These are phyloP conservation scores for Tenthredo distinguenda DNA, from an alignment of 2,888 invertebrate genomes.

Conservation along the genomic window DNA sequence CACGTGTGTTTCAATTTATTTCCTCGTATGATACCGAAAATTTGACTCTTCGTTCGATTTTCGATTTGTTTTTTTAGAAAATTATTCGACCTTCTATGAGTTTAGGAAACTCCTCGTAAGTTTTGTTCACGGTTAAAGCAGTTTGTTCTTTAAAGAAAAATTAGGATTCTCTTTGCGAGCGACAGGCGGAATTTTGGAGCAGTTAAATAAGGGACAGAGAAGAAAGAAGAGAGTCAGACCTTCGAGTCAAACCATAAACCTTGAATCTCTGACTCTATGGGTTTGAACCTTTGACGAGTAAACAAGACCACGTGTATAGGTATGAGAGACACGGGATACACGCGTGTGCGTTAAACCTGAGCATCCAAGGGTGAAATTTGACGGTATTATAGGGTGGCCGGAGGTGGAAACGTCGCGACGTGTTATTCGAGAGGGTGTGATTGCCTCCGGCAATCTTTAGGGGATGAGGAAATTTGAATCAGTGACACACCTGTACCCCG, in stretches of 20 bases:
- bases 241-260: slow-evolving; percentile 7
- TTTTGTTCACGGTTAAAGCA: neutral
- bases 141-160: neutral
- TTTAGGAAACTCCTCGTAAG: neutral
- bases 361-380: slow-evolving; percentile 46
- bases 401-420: slow-evolving; percentile 21
- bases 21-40: neutral
- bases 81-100: neutral
- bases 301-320: neutral
- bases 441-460: slow-evolving; percentile 4
- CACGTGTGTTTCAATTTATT: neutral
- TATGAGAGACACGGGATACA: neutral
- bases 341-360: slow-evolving; percentile 3
- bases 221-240: slow-evolving; percentile 9
- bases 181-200: neutral
- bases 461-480: slow-evolving; percentile 20
- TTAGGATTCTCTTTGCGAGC: too few species aligned
- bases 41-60: neutral
- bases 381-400: neutral
- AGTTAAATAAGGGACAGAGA: neutral
- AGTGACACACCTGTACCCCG: neutral
- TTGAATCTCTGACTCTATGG: slow-evolving; percentile 27
- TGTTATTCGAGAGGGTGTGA: slow-evolving; percentile 15
- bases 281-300: slow-evolving; percentile 7
- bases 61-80: neutral